Evolutionary conservation across 2,888 invertebrate genomes (phyloP), one percentile per base, ranked within the genome.

Genomic region (Nymphalis c-album): DNA sequence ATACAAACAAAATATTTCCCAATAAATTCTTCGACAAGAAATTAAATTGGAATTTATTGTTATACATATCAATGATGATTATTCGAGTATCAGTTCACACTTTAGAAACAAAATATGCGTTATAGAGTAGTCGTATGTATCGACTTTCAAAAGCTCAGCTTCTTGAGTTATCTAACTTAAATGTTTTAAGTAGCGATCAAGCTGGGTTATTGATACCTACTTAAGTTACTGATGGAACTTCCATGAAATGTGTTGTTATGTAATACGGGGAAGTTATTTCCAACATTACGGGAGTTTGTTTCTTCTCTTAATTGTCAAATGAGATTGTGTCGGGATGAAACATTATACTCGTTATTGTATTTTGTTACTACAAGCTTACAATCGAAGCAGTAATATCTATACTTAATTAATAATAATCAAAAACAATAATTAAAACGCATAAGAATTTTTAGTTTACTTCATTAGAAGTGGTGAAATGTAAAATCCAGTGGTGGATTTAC

Each of bases 351-450:
- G n/a, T 31, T 55, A n/a, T 7, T 17, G n/a, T 31, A 55, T 55
- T 48, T 63, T 65, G 63, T 58, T 61, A 61, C 57, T 55, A 51
- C 6, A 51, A 51, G 13, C 16, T 10, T 20, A 22, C 8, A 7
- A 10, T 22, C 16, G 10, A 20, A 18, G 7, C 10, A 18, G 10
- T 8, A 51, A 22, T 47, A 47, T 47, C 6, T 13, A 47, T 47
- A 2, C 8, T 17, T 48, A 48, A n/a, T 5, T 50, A 50, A 50
- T 18, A 48, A 18, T 5, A 50, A 18, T 10, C 1, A 10, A 13
- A 13, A 0, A 0, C 40, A 1, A 3, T 13, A 0, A 13, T 13
- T 40, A 40, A 13, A 40, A 40, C 4, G 4, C 40, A 40, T 13
- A 40, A 6, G 26, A 31, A 31, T 31, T 22, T 22, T 22, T 22